Base-by-base conservation (phyloP, 1,140 invertebrate species). In the Sitodiplosis mosellana region DNA sequence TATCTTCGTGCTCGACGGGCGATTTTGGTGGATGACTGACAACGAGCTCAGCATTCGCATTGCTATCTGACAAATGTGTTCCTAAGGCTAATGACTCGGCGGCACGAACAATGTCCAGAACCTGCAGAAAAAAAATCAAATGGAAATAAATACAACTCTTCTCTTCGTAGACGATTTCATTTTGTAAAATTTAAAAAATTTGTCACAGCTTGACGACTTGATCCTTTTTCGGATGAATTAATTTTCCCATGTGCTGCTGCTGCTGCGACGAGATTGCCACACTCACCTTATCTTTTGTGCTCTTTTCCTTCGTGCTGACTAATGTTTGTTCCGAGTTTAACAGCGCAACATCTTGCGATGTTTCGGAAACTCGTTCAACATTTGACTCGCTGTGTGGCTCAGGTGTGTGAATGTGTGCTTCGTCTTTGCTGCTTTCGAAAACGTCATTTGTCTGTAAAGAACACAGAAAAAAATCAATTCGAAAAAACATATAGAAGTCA, bases 61-160 rank as follows among this genome's bases (percentile, higher is more conserved):
- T 73, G n/a, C 68, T 60, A 50, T 69, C 75, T 67, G 54, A 61
- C 64, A 60, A 69, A 59, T 56, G 67, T 65, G 55, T 71, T 65
- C 33, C 41, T 12, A 70, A 68, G 51, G 79, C 79, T 59, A 90
- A 75, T 50, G 80, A 78, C 66, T 89, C 87, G 37, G 87, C 86
- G 33, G 86, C 87, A 61, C 83, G 74, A 41, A 89, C 86, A 59
- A 89, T 84, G 61, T 90, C 86, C 65, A 90, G 68, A 45, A 89
- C 85, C 78, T 87, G 61, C 47, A 51, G 52, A 54, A n/a, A n/a
- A n/a, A n/a, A n/a, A n/a, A 27, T 27, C 27, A 27, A 27, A 27
- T 27, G 10, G 3, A 27, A n/a, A n/a, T n/a, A n/a, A n/a, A n/a
- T n/a, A n/a, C n/a, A n/a, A n/a, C n/a, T n/a, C n/a, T n/a, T n/a